These are phyloP conservation scores for Cantharis lateralis DNA, from an alignment of 2,888 invertebrate genomes.

Conservation along the genomic window DNA sequence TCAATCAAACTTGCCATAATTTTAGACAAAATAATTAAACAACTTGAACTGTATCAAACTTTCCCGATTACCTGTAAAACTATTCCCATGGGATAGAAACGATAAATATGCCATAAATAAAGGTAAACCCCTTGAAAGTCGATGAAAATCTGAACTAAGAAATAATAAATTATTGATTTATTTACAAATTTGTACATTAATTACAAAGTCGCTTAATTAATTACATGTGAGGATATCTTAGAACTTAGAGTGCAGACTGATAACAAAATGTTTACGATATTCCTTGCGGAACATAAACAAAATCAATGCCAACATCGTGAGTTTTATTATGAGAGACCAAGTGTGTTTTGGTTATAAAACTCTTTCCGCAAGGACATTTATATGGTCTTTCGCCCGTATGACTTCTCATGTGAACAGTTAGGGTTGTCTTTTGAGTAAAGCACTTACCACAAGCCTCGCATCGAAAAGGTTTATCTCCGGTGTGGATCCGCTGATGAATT, in stretches of 20 bases:
- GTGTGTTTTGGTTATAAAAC: slow-evolving; percentile 44
- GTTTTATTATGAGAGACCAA: slow-evolving; percentile 42
- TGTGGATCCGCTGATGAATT: slow-evolving; percentile 46
- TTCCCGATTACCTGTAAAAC: not conserved
- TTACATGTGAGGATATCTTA: too few species aligned
- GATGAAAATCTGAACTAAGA: not conserved
- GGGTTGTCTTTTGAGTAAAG: slow-evolving; percentile 61
- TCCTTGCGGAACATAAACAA: slow-evolving; percentile 18
- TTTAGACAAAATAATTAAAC: too few species aligned
- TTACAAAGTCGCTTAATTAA: not conserved
- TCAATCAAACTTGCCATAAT: too few species aligned
- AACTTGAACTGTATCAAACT: too few species aligned
- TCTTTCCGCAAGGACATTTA: slow-evolving; percentile 50
- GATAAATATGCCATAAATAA: not conserved
- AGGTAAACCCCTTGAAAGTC: too few species aligned
- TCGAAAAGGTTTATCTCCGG: slow-evolving; percentile 56
- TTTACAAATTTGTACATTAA: not conserved
- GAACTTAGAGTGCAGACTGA: too few species aligned
- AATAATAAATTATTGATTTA: not conserved
- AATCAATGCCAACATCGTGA: slow-evolving; percentile 18
- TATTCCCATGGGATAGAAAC: too few species aligned
- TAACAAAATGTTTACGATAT: not conserved
- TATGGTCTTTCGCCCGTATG: slow-evolving; percentile 58
- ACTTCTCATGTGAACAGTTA: slow-evolving; percentile 56
- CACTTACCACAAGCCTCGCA: slow-evolving; percentile 57